Conservation (phyloP, 2,888 invertebrate species). For the Leptopilina drosophilae region DNA sequence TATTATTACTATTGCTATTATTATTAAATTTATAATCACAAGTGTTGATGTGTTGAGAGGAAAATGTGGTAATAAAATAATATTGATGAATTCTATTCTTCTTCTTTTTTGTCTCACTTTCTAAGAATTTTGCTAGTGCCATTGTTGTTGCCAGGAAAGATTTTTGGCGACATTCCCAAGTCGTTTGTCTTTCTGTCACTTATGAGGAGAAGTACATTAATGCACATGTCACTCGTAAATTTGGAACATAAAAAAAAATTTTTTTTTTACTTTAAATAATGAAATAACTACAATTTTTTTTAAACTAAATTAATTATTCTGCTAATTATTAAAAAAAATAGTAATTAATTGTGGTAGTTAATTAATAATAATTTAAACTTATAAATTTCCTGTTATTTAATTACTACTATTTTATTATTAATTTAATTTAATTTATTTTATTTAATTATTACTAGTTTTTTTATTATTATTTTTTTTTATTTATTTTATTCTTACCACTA, state of each 20-base stretch:
- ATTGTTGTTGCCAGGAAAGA: slow-evolving; percentile 24
- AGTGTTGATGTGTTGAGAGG: background rate
- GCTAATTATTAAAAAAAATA: no score
- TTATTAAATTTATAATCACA: background rate
- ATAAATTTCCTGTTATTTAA: no score
- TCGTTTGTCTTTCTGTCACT: slow-evolving; percentile 29
- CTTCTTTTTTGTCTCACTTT: slow-evolving; percentile 16
- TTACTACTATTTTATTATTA: no score
- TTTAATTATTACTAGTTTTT: no score
- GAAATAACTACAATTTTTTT: background rate
- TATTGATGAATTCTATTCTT: slow-evolving; percentile 8
- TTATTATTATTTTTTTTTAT: no score
- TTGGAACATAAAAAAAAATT: background rate
- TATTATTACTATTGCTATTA: no score
- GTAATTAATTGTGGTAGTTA: no score
- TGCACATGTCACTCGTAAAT: background rate
- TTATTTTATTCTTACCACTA: no score
- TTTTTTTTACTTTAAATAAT: background rate
- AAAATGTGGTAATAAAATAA: background rate
- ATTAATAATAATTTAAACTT: no score
- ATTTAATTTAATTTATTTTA: no score
- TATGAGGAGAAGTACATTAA: slow-evolving; percentile 31
- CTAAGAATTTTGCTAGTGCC: background rate
- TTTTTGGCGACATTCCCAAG: slow-evolving; percentile 10
- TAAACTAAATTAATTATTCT: no score